phyloP scores from a whole-genome alignment of 2,888 invertebrate species.

The Mesoligia furuncula region DNA sequence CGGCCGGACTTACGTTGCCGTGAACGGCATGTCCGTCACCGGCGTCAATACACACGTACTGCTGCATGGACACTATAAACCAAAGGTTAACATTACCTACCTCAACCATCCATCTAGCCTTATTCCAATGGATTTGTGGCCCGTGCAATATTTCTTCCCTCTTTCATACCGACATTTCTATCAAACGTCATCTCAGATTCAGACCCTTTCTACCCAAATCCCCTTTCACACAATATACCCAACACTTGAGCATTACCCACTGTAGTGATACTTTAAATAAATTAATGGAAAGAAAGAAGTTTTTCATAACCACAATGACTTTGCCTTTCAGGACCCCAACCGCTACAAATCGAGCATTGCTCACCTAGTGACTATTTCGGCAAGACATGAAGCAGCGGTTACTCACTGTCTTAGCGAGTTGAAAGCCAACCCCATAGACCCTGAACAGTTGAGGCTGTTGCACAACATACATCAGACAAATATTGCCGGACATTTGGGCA shows the following conservation, averaged over 20 bases:
- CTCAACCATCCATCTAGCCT: not conserved
- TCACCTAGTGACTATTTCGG: conserved; percentile 89
- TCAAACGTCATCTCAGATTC: not conserved
- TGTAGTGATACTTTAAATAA: not conserved
- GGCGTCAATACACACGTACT: conserved; percentile 81
- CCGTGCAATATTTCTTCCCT: not conserved
- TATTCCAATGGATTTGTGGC: not conserved
- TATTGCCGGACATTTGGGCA: conserved; percentile 87
- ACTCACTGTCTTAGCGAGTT: conserved; percentile 73
- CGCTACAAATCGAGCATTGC: conserved; percentile 77
- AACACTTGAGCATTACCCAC: too few relatives aligned
- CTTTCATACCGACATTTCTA: not conserved
- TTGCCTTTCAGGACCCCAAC: conserved; percentile 49
- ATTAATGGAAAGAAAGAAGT: not conserved
- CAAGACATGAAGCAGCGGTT: conserved; percentile 87
- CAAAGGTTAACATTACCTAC: conserved; percentile 73
- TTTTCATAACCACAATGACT: not conserved
- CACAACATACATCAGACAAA: conserved; percentile 83
- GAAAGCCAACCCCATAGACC: conserved; percentile 76
- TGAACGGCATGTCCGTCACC: conserved; percentile 79
- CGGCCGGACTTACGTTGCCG: conserved; percentile 85
- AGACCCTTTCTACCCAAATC: not conserved
- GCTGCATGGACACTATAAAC: conserved; percentile 77
- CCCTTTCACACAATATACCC: not conserved
- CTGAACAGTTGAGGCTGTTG: conserved; percentile 85